Evolutionary conservation across 2,888 invertebrate species (phyloP).

Genomic region (Drosophila pseudotalamancana): DNA sequence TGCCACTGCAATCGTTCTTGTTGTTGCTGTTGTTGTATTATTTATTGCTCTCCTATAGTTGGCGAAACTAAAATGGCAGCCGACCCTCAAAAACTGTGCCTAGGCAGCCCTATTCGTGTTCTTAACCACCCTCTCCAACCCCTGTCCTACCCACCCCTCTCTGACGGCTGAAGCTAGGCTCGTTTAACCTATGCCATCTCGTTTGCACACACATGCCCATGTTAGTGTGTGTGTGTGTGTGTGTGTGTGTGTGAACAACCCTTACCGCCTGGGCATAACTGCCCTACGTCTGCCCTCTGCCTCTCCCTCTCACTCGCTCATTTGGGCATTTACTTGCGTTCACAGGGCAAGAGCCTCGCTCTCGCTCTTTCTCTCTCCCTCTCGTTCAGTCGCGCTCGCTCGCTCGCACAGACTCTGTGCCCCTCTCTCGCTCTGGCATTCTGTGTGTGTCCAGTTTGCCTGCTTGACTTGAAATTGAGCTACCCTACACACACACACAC

Average conservation of each 20-base stretch:
- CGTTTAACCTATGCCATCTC: conserved; percentile 42
- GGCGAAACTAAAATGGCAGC: conserved; percentile 47
- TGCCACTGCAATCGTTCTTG: conserved; percentile 1
- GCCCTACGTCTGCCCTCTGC: conserved; percentile 19
- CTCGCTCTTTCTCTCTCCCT: neutral
- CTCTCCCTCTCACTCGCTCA: conserved; percentile 23
- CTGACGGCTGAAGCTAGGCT: conserved; percentile 39
- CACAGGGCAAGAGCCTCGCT: conserved; percentile 35
- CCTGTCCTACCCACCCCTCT: neutral
- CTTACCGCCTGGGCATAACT: conserved; percentile 45
- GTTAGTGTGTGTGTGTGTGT: conserved; percentile 2
- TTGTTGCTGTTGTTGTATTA: conserved; percentile 18
- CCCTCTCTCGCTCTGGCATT: conserved; percentile 3
- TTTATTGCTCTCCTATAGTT: conserved; percentile 28
- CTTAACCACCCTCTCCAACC: neutral
- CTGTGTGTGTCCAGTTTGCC: conserved; percentile 39
- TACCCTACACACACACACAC: conserved; percentile 46
- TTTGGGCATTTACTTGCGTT: conserved; percentile 61
- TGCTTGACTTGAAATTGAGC: conserved; percentile 69
- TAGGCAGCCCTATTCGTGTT: conserved; percentile 9
- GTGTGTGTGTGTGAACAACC: conserved; percentile 44
- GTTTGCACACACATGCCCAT: conserved; percentile 19
- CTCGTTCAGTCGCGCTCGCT: neutral
- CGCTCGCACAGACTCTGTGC: conserved; percentile 1
- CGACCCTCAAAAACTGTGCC: conserved; percentile 8